A percentile compares a stretch with the other conserved stretches of the same genome.
Conservation (phyloP, 2,888 invertebrate genomes). For the Meganola albula region DNA sequence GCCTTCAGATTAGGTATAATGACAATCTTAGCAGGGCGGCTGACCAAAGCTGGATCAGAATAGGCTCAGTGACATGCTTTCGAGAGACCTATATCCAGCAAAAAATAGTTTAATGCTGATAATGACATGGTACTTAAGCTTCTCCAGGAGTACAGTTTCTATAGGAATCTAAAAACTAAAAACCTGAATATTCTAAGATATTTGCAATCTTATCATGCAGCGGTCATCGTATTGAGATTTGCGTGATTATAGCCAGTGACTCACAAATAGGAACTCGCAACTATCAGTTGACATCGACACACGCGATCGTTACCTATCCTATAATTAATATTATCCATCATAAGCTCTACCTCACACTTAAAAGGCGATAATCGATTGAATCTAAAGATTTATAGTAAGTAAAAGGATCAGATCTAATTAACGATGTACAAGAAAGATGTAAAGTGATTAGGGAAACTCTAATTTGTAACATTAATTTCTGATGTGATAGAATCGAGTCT, state of each 20-base stretch:
- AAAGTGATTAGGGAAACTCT: constrained; percentile 38
- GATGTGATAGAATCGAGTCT: too few relatives aligned
- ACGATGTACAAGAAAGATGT: constrained; percentile 35
- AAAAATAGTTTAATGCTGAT: too few relatives aligned
- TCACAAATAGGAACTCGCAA: constrained; percentile 29
- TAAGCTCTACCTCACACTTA: constrained; percentile 13
- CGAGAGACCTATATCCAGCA: too few relatives aligned
- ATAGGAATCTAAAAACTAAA: constrained; percentile 29
- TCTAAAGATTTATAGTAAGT: constrained; percentile 16
- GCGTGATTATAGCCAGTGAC: constrained; percentile 34
- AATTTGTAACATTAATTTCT: too few relatives aligned
- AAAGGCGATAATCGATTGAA: constrained; percentile 17
- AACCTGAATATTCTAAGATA: constrained; percentile 22
- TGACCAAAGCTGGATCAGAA: too few relatives aligned
- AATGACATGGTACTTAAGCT: too few relatives aligned
- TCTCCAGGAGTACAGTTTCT: too few relatives aligned
- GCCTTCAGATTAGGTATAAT: too few relatives aligned
- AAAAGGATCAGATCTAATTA: constrained; percentile 25
- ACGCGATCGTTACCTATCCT: constrained; percentile 28
- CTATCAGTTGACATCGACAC: constrained; percentile 33
- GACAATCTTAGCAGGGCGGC: too few relatives aligned
- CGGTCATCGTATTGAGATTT: constrained; percentile 30
- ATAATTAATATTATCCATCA: constrained; percentile 28
- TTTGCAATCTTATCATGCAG: constrained; percentile 27
- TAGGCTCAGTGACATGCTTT: too few relatives aligned